These are phyloP conservation scores for Scatophagus argus DNA, from an alignment of 2,113 vertebrate species.

Conservation along the genomic window DNA sequence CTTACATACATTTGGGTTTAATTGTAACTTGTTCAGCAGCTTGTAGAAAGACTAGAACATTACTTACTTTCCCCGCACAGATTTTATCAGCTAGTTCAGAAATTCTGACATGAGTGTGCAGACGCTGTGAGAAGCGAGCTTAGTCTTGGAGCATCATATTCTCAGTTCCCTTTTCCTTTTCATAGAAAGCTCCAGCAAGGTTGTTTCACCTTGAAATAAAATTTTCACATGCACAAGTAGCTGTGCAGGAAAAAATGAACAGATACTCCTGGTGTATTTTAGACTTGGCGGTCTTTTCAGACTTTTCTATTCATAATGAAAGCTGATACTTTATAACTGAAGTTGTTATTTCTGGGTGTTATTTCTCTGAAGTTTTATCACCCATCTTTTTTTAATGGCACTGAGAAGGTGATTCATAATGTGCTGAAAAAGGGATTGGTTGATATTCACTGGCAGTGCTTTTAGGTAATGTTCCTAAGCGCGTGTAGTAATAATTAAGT, in stretches of 20 bases:
- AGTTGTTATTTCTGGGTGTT: constrained; percentile 27
- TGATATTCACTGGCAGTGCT: no score
- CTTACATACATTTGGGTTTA: constrained; percentile 14
- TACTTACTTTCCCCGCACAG: neutral
- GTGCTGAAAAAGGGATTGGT: no score
- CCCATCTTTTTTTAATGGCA: neutral
- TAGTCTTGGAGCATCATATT: neutral
- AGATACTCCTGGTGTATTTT: neutral
- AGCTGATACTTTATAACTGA: no score
- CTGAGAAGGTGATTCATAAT: neutral
- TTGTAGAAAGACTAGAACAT: neutral
- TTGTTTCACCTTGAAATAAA: constrained; percentile 25
- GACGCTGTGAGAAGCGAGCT: neutral
- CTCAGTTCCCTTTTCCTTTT: constrained; percentile 17
- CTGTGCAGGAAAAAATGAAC: neutral
- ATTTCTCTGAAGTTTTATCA: constrained; percentile 3
- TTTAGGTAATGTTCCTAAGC: no score
- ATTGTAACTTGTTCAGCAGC: constrained; percentile 25
- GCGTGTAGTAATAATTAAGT: no score
- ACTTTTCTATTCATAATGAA: constrained; percentile 2
- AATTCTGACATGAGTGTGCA: neutral
- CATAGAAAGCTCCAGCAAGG: constrained; percentile 25
- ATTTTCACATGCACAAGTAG: neutral
- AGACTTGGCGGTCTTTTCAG: constrained; percentile 2
- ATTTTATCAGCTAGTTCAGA: neutral